Base-by-base conservation (phyloP, 2,888 invertebrate species). In the Argyresthia albistria region DNA sequence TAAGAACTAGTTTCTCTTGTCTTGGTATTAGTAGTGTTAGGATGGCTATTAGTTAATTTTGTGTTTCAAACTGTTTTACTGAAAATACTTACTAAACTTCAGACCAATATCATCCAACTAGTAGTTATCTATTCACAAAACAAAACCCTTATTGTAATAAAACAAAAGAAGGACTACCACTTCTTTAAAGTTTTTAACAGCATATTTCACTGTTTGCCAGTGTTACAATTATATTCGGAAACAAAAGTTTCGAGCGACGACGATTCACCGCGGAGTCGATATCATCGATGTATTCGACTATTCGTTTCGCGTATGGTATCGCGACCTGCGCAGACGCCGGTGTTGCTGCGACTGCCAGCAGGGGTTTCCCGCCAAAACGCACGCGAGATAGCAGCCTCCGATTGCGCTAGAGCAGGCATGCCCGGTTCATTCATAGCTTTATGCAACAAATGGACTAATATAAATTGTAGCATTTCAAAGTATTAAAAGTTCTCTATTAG, bases 341-440 rank as follows among this genome's bases (percentile, higher is more conserved):
- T 72, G 74, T 69, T 67, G 68, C 69, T 74, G 67, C 64, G 69
- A 84, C 84, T 86, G 76, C 65, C 25, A 25, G 25, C 25, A 63
- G 68, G 62, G 63, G 70, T 79, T 86, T 86, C 80, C 78, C 84
- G 84, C 83, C 82, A 80, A 80, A 25, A 82, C 79, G 65, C 64
- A 60, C 63, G 60, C 72, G 65, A 12, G 47, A 47, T 47, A 47
- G 47, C 35, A 25, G 25, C 35, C 12, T 8, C 35, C 12, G 48
- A 48, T 48, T 37, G 48, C 37, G 37, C 48, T 46, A 25, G 25
- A 25, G 25, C 25, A 6, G 25, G 25, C 25, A 25, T 25, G 25
- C 25, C 25, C 45, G 35, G 37, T 8, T 37, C 48, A 48, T 48
- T 48, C 48, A 48, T 37, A 12, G 48, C 4, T 11, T 37, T 48